Evolutionary conservation across 1,140 invertebrate species (phyloP).

Genomic region (Bilobella aurantiaca): DNA sequence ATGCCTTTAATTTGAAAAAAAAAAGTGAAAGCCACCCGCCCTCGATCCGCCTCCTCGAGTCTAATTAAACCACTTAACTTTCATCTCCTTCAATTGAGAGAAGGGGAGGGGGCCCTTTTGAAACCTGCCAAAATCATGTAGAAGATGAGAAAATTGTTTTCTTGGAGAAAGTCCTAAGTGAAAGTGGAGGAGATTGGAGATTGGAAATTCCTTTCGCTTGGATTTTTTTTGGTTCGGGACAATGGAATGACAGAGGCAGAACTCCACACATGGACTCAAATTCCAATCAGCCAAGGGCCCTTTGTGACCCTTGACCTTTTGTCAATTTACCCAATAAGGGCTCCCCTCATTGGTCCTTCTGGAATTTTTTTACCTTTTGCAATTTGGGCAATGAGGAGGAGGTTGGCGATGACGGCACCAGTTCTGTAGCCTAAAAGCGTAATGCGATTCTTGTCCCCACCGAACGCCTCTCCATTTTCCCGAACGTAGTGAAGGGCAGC

Average conservation of each 20-base stretch:
- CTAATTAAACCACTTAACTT: too few relatives aligned
- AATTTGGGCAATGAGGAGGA: constrained; percentile 31
- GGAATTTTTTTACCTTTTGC: constrained; percentile 27
- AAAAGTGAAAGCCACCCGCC: too few relatives aligned
- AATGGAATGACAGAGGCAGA: neutral
- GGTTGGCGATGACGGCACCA: constrained; percentile 34
- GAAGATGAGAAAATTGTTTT: constrained; percentile 2
- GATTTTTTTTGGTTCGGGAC: neutral
- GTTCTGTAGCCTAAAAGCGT: constrained; percentile 47
- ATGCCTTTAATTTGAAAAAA: too few relatives aligned
- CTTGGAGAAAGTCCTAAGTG: neutral
- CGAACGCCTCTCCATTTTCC: constrained; percentile 65
- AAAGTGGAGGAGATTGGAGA: neutral
- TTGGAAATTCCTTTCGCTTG: neutral
- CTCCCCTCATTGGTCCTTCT: neutral
- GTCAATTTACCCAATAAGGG: neutral
- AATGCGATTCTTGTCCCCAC: constrained; percentile 65
- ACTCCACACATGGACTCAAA: neutral
- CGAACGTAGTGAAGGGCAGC: constrained; percentile 64
- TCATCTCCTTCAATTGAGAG: too few relatives aligned
- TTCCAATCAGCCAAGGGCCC: neutral
- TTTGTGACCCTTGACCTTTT: neutral
- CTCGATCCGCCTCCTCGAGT: too few relatives aligned
- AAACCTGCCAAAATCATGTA: too few relatives aligned
- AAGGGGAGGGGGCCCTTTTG: too few relatives aligned